Conservation (phyloP, 2,888 invertebrate species). For the Seira sanloemensis region DNA sequence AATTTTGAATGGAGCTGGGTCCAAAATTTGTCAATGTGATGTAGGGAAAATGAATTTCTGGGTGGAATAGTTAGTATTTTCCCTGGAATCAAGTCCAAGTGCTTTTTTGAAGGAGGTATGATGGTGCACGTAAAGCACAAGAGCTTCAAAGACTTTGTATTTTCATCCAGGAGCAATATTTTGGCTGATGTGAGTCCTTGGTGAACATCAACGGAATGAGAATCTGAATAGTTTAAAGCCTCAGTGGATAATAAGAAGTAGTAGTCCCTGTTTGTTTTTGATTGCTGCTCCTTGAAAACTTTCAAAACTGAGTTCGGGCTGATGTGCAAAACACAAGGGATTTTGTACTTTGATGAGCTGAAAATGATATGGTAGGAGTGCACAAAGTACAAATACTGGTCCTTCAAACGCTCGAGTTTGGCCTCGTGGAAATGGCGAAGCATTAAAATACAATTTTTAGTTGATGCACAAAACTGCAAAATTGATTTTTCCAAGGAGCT, state of each 20-base stretch:
- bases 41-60: background rate
- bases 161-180: background rate
- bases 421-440: background rate
- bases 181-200: background rate
- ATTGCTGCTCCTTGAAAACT: background rate
- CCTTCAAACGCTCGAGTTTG: background rate
- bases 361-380: background rate
- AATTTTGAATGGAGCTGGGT: background rate
- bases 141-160: background rate
- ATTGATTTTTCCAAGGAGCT: background rate
- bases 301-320: background rate
- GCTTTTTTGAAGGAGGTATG: background rate
- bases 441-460: background rate
- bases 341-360: background rate
- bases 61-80: background rate
- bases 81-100: background rate
- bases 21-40: background rate
- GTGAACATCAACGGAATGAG: background rate
- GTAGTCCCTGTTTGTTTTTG: background rate
- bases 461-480: constrained; percentile 9
- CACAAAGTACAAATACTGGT: background rate
- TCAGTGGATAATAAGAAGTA: background rate
- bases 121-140: background rate
- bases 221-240: background rate
- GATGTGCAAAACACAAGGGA: background rate